A percentile compares a stretch with the other conserved stretches of the same genome.
Conservation (phyloP, 2,888 invertebrate genomes). For the Alviniconcha strummeri region DNA sequence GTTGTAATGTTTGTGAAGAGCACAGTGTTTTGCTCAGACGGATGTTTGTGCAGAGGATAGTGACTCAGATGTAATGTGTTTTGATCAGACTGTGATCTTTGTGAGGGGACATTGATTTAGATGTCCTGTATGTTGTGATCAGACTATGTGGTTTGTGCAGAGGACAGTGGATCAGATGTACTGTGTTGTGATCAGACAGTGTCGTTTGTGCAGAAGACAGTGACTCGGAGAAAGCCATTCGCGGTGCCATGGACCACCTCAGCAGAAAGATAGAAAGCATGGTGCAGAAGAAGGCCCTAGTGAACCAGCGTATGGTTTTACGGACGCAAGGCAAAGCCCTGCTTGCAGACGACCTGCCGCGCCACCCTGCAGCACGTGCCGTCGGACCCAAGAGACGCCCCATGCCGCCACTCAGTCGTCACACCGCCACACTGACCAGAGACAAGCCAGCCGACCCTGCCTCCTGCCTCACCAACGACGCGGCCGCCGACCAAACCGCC, state of each 20-base stretch:
- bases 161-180: too few species aligned
- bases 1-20: too few species aligned
- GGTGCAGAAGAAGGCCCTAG: slow-evolving; percentile 25
- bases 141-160: too few species aligned
- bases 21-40: too few species aligned
- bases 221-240: slow-evolving; percentile 27
- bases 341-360: slow-evolving; percentile 18
- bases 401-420: too few species aligned
- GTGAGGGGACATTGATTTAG: too few species aligned
- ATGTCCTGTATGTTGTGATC: too few species aligned
- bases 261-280: slow-evolving; percentile 29
- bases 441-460: not conserved
- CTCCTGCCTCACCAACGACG: not conserved
- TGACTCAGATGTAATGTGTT: too few species aligned
- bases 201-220: slow-evolving; percentile 21
- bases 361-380: not conserved
- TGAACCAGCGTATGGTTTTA: slow-evolving; percentile 29
- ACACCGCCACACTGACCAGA: not conserved
- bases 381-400: not conserved
- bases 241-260: slow-evolving; percentile 34
- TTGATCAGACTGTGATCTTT: too few species aligned
- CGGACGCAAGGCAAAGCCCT: slow-evolving; percentile 32
- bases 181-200: too few species aligned
- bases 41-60: too few species aligned
- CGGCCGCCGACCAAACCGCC: not conserved